Conservation (phyloP, 2,113 vertebrate genomes). For the Thomomys bottae region DNA sequence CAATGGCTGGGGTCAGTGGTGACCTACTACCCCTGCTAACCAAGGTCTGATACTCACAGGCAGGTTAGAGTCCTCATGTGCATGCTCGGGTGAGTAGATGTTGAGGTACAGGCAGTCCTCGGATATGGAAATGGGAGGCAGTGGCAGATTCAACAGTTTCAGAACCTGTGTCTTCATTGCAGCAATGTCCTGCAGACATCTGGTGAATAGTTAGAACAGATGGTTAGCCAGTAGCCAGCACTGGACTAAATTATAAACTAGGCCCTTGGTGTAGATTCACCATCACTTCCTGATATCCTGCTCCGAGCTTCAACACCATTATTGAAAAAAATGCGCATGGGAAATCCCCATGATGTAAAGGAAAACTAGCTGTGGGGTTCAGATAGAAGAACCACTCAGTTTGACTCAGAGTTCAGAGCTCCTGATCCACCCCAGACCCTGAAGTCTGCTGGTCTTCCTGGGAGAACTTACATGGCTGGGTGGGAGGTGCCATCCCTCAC, state of each 20-base stretch:
- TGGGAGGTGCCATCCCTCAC: conserved; percentile 87
- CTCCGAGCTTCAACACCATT: not conserved
- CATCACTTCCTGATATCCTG: not conserved
- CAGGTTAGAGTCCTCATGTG: conserved; percentile 60
- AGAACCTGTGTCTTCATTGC: too few relatives aligned
- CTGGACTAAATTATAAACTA: too few relatives aligned
- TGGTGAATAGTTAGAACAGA: not conserved
- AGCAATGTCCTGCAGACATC: conserved; percentile 32
- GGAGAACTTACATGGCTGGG: conserved; percentile 86
- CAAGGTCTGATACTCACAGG: conserved; percentile 76
- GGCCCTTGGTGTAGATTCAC: too few relatives aligned
- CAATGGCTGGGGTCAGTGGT: too few relatives aligned
- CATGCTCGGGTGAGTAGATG: conserved; percentile 67
- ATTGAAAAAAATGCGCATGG: not conserved
- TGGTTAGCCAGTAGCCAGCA: too few relatives aligned
- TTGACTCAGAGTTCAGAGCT: not conserved
- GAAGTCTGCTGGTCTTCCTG: not conserved
- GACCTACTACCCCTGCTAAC: not conserved
- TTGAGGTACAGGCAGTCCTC: conserved; percentile 85
- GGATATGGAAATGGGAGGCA: not conserved
- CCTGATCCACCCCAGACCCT: not conserved
- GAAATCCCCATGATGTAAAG: not conserved
- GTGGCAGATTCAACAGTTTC: not conserved
- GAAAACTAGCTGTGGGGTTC: not conserved
- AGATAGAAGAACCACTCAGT: not conserved